A percentile compares a stretch with the other conserved stretches of the same genome.
phyloP scores from a whole-genome alignment of 1,140 invertebrate species.

The Polypedilum pembai region DNA sequence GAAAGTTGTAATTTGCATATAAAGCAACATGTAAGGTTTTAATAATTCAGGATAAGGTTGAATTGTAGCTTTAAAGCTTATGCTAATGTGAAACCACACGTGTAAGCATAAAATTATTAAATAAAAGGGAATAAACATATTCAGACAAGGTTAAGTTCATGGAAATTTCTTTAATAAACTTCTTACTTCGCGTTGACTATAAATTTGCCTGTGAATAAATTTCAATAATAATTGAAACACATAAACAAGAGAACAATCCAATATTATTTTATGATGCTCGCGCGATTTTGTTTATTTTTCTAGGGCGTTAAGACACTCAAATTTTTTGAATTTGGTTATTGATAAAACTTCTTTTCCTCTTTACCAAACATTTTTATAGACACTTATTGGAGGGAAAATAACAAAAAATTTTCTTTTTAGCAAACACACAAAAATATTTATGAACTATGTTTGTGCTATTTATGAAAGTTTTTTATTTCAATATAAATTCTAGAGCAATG shows the following conservation, averaged over 20 bases:
- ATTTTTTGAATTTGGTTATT: slow-evolving; percentile 27
- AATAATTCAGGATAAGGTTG: too few species aligned
- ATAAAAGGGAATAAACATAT: too few species aligned
- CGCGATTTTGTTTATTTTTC: background rate
- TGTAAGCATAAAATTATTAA: too few species aligned
- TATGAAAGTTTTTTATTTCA: background rate
- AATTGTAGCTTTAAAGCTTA: too few species aligned
- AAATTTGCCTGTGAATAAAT: background rate
- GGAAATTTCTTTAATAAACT: too few species aligned
- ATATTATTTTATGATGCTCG: background rate
- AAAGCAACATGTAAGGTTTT: background rate
- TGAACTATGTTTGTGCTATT: slow-evolving; percentile 31
- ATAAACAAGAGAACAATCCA: background rate
- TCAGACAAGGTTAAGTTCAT: too few species aligned
- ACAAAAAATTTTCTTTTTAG: slow-evolving; percentile 17
- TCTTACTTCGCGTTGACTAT: background rate
- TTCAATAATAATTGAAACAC: background rate
- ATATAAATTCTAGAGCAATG: too few species aligned
- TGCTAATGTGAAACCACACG: too few species aligned
- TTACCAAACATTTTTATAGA: background rate
- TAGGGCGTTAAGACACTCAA: slow-evolving; percentile 8
- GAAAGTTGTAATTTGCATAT: background rate
- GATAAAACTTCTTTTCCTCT: background rate
- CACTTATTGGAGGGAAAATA: background rate
- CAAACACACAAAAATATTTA: too few species aligned